phyloP scores from a whole-genome alignment of 2,888 invertebrate species.

The Lepidonotus clava region DNA sequence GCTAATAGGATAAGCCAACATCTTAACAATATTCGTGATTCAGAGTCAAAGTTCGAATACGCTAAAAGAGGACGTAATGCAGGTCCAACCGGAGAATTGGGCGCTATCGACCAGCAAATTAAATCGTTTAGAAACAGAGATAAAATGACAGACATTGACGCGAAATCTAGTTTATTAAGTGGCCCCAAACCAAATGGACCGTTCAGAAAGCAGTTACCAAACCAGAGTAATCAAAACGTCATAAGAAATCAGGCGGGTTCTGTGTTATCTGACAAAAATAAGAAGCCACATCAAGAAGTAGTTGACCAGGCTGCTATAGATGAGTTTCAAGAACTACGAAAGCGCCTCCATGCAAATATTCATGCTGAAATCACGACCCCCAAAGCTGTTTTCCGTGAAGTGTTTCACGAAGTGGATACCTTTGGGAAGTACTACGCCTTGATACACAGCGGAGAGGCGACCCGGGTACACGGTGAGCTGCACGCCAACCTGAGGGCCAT shows the following conservation, averaged over 20 bases:
- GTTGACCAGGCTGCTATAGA: background rate
- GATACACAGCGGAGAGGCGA: constrained; percentile 56
- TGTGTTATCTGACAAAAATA: background rate
- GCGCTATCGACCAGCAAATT: no score
- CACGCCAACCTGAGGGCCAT: constrained; percentile 54
- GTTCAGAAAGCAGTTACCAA: no score
- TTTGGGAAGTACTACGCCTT: constrained; percentile 53
- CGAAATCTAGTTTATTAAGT: no score
- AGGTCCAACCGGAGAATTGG: no score
- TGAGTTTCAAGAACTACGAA: background rate
- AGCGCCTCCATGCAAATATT: background rate
- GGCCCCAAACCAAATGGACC: no score
- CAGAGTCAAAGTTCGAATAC: background rate
- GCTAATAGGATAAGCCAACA: background rate
- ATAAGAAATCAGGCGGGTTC: background rate
- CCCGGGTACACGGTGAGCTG: constrained; percentile 54
- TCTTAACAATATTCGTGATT: background rate
- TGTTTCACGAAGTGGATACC: background rate
- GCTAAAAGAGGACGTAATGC: background rate
- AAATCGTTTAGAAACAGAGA: no score
- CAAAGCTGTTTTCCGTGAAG: background rate
- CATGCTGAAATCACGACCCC: background rate
- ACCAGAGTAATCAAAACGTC: background rate
- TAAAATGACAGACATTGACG: no score
- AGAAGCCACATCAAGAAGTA: background rate